Evolutionary conservation across 2,888 invertebrate species (phyloP).

Genomic region (Beris chalybata): DNA sequence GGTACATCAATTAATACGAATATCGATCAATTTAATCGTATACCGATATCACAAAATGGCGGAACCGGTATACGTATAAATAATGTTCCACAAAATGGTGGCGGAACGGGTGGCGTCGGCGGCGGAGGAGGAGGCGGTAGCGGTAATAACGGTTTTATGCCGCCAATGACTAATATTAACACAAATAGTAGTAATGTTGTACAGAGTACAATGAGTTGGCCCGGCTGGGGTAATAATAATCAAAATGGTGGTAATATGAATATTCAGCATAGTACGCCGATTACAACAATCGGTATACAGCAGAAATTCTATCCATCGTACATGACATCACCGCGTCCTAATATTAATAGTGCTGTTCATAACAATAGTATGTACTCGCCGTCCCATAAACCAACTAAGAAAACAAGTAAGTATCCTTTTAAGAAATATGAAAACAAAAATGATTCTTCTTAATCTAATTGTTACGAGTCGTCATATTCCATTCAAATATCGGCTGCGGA

Average conservation of each 20-base stretch:
- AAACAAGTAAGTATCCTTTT: conserved; percentile 56
- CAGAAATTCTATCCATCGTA: conserved; percentile 46
- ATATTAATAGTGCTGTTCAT: conserved; percentile 48
- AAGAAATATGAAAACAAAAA: not conserved
- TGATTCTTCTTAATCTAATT: not conserved
- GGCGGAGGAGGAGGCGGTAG: too few relatives aligned
- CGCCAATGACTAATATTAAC: conserved; percentile 46
- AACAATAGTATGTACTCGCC: conserved; percentile 49
- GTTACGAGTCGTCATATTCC: not conserved
- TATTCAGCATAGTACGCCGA: conserved; percentile 41
- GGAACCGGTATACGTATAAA: conserved; percentile 53
- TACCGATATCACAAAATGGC: conserved; percentile 38
- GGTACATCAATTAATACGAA: conserved; percentile 53
- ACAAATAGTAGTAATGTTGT: conserved; percentile 51
- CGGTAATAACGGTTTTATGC: conserved; percentile 34
- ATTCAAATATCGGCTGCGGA: too few relatives aligned
- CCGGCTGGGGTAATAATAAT: conserved; percentile 38
- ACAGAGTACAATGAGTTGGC: conserved; percentile 51
- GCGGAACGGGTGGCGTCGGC: conserved; percentile 34
- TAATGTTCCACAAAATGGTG: conserved; percentile 51
- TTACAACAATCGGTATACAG: conserved; percentile 39
- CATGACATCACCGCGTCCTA: conserved; percentile 46
- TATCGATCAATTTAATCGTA: conserved; percentile 55
- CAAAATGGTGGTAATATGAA: conserved; percentile 44
- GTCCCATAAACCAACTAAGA: conserved; percentile 67